Base-by-base conservation (phyloP, 1,140 invertebrate genomes). In the Centruroides vittatus region DNA sequence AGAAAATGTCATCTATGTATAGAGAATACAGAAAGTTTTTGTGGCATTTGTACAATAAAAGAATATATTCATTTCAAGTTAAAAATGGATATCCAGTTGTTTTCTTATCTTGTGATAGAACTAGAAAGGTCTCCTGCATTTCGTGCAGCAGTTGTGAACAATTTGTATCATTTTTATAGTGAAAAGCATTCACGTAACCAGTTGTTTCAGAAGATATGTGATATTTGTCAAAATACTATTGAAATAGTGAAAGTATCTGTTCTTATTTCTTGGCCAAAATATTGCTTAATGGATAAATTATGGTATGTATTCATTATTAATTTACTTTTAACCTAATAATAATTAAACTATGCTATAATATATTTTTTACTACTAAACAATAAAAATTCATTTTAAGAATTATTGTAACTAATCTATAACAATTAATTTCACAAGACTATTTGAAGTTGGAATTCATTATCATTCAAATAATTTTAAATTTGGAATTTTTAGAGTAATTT, bases 261-360 rank as follows among this genome's bases (percentile, higher is more conserved):
- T 11, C 47, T 47, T 10, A 9, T 61, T 6, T 8, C 23, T 1
- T 9, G 34, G 36, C 80, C 83, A 8, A 76, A 73, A 41, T 76
- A 71, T 59, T 79, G 85, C 68, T 78, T 82, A 49, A 73, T 86
- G 61, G 84, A 86, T 74, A 81, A 81, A 68, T 78, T 75, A 60
- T 85, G 82, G 83, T 82, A 76, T 76, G 73, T 71, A 55, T 13
- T 23, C 59, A 46, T 62, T 23, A 5, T n/a, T 11, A 23, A 23
- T 23, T 23, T 23, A 23, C 23, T 23, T 23, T 23, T 23, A 23
- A 23, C 23, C 23, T 23, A 23, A 23, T 2, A 23, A 23, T 23
- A 23, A 23, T 23, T 23, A 23, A 23, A 23, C 23, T 23, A 23
- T 23, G 2, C 23, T 23, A 23, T 23, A 23, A 23, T 23, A 1